Evolutionary conservation across 2,113 vertebrate genomes (phyloP).

Genomic region (Corvus hawaiiensis): DNA sequence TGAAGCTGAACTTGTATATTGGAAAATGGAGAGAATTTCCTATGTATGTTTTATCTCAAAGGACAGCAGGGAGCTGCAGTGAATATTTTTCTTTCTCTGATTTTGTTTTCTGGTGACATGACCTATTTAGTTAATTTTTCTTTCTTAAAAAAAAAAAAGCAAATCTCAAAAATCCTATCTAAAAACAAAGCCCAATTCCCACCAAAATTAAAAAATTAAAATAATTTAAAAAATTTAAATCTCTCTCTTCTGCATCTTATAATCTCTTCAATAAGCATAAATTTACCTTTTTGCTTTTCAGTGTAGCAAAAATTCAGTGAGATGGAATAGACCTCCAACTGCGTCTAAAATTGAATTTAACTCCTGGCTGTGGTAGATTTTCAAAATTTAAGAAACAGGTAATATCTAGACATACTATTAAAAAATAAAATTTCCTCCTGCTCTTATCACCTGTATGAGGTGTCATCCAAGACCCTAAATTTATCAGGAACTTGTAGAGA

Average conservation of each 20-base stretch:
- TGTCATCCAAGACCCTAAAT: neutral
- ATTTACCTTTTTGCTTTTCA: neutral
- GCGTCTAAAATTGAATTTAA: neutral
- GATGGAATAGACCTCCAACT: neutral
- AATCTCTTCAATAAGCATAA: neutral
- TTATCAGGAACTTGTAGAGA: neutral
- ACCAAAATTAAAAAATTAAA: neutral
- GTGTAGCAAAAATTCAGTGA: neutral
- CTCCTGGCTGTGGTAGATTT: neutral
- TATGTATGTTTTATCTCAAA: neutral
- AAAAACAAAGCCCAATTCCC: rapidly evolving
- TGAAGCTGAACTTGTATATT: neutral
- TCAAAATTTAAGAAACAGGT: neutral
- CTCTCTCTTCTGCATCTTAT: neutral
- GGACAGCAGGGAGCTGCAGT: neutral
- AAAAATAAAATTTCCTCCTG: neutral
- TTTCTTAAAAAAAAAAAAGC: neutral
- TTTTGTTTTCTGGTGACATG: neutral
- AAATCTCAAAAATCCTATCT: neutral
- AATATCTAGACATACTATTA: neutral
- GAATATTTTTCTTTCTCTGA: neutral
- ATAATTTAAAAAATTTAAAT: neutral
- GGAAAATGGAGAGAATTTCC: neutral
- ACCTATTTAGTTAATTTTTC: neutral
- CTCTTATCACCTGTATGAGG: neutral